A percentile compares a stretch with the other conserved stretches of the same genome.
phyloP scores from a whole-genome alignment of 2,113 vertebrate species.

The Brachyhypopomus gauderio region DNA sequence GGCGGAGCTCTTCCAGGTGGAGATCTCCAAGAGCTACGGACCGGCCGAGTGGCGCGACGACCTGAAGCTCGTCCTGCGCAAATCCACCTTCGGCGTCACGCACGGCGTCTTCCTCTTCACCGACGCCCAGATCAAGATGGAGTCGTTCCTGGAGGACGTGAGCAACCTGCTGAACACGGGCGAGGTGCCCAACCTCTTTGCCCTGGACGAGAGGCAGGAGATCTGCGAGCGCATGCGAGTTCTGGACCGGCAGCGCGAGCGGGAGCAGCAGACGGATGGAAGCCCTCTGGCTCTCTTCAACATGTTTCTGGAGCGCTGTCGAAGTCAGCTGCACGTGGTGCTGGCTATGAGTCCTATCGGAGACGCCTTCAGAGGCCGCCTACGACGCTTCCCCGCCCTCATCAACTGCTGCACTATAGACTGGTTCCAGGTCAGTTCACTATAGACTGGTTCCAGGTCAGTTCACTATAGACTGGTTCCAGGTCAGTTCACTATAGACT shows the following conservation, averaged over 20 bases:
- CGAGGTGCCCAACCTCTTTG: conserved; percentile 89
- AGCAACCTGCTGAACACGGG: conserved; percentile 90
- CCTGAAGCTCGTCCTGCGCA: conserved; percentile 82
- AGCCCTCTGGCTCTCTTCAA: conserved; percentile 86
- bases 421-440: conserved; percentile 93
- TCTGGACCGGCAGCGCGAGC: conserved; percentile 82
- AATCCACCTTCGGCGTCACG: conserved; percentile 79
- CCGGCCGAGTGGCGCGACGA: conserved; percentile 84
- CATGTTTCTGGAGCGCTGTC: conserved; percentile 89
- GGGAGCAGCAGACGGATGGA: conserved; percentile 86
- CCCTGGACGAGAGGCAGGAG: conserved; percentile 85
- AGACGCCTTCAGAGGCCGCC: conserved; percentile 83
- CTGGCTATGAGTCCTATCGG: conserved; percentile 92
- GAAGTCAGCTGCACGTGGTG: conserved; percentile 86
- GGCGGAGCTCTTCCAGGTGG: conserved; percentile 84
- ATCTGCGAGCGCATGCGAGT: conserved; percentile 88
- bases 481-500: conserved; percentile 89
- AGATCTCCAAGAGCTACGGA: conserved; percentile 87
- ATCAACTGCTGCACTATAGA: conserved; percentile 94
- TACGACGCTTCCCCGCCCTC: conserved; percentile 87
- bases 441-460: conserved; percentile 93
- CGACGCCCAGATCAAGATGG: conserved; percentile 88
- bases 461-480: conserved; percentile 92
- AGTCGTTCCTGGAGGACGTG: conserved; percentile 89
- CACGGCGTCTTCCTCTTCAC: conserved; percentile 89